Base-by-base conservation (phyloP, 2,797 vertebrate species). In the Podarcis lilfordi region DNA sequence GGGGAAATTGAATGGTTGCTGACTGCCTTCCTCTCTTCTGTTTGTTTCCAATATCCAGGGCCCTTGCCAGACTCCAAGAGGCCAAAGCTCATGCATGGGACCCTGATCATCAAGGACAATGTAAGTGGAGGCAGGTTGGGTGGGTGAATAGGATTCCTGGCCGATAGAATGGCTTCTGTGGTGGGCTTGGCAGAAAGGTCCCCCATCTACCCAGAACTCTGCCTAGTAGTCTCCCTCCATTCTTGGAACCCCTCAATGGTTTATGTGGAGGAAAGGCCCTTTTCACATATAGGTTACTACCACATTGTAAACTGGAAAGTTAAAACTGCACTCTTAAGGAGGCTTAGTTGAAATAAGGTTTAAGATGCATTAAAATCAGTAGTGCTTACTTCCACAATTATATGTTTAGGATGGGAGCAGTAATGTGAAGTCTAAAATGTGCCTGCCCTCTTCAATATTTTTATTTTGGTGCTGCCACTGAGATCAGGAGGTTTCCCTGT, bases 61-160 rank as follows among this genome's bases (percentile, higher is more conserved):
- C 96, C 98, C 5, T 88, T 98, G 2, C 98, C 98, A 0, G 98
- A 99, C 59, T 96, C 96, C 35, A 99, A 98, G 96, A 99, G 96
- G 90, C 98, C 98, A 1, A 97, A 98, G 85, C 97, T 98, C n/a
- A 98, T 99, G 98, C 99, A 99, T 0, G 99, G 98, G 50, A 98
- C 99, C 0, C 93, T 99, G 9, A 98, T 99, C 90, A 99, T 99
- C 98, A 99, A 99, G 94, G 98, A 99, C 86, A 98, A 98, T 0
- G 99, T 99, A 95, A 98, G 98, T 97, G 5, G 7, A 0, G 13
- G 9, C 15, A 8, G 61, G 37, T 69, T 69, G 7, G 66, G 66
- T 8, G 66, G 21, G 66, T 68, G 66, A 1, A 7, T 6, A 7
- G 23, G 66, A 69, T 2, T 43, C 13, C 15, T 25, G 35, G 21